Evolutionary conservation across 2,113 vertebrate species (phyloP).

Genomic region (Python bivittatus): DNA sequence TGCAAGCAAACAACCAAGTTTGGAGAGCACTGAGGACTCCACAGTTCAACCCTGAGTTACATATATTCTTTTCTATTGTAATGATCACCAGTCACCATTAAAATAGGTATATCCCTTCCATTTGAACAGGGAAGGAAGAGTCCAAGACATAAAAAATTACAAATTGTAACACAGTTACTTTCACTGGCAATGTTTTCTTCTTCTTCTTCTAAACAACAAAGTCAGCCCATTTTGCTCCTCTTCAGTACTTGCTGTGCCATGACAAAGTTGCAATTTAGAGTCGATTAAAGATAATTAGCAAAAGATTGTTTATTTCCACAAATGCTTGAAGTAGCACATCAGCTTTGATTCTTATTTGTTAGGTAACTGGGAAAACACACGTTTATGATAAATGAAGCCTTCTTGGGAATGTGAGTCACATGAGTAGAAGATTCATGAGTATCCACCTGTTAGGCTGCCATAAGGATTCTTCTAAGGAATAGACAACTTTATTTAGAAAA

Average conservation of each 20-base stretch:
- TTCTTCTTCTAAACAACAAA: neutral
- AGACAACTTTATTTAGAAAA: constrained; percentile 5
- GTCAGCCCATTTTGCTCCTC: neutral
- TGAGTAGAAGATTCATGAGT: neutral
- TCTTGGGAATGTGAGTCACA: neutral
- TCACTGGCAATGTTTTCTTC: neutral
- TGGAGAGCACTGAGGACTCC: too few species aligned
- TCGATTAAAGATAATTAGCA: constrained; percentile 29
- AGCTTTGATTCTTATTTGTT: constrained; percentile 12
- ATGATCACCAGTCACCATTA: neutral
- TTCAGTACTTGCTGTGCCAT: constrained; percentile 8
- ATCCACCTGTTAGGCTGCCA: neutral
- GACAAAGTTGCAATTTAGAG: constrained; percentile 23
- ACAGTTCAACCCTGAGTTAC: too few species aligned
- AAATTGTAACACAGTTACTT: neutral
- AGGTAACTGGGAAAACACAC: neutral
- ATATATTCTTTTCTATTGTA: neutral
- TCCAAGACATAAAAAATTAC: neutral
- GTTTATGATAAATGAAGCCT: neutral
- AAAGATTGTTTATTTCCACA: constrained; percentile 21
- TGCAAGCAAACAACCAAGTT: too few species aligned
- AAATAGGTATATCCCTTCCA: neutral
- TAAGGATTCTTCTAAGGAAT: constrained; percentile 7
- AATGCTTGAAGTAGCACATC: constrained; percentile 17
- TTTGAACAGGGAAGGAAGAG: neutral